Conservation (phyloP, 2,888 invertebrate genomes). For the Euspilapteryx auroguttella region DNA sequence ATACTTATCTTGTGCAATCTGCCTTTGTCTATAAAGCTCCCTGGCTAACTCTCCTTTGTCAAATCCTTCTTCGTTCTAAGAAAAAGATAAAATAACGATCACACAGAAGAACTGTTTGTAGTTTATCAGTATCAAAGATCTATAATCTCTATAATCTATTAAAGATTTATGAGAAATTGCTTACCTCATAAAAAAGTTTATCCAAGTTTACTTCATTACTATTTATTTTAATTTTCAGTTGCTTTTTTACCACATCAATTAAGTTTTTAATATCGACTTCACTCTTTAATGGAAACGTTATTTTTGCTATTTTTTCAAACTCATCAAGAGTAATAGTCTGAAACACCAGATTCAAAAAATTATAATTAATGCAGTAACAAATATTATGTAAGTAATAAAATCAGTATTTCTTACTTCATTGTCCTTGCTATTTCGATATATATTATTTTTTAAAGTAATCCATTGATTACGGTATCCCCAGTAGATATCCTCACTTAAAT, state of each 20-base stretch:
- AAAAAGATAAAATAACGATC: neutral
- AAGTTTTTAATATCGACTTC: slow-evolving; percentile 51
- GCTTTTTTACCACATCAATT: slow-evolving; percentile 36
- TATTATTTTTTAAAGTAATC: slow-evolving; percentile 21
- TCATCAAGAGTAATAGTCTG: slow-evolving; percentile 43
- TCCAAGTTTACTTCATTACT: slow-evolving; percentile 32
- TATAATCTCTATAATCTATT: too few relatives aligned
- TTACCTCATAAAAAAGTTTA: slow-evolving; percentile 45
- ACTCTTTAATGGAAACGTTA: slow-evolving; percentile 43
- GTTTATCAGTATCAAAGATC: too few relatives aligned
- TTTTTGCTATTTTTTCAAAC: slow-evolving; percentile 34
- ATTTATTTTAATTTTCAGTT: slow-evolving; percentile 41
- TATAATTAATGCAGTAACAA: too few relatives aligned
- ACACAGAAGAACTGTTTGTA: too few relatives aligned
- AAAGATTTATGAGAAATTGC: too few relatives aligned
- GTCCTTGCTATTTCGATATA: slow-evolving; percentile 21
- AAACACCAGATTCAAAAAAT: too few relatives aligned
- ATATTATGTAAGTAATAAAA: too few relatives aligned
- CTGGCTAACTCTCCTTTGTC: slow-evolving; percentile 40
- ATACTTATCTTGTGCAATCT: slow-evolving; percentile 43
- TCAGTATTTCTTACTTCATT: slow-evolving; percentile 28
- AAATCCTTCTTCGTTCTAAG: slow-evolving; percentile 49
- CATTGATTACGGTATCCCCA: slow-evolving; percentile 36
- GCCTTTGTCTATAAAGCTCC: slow-evolving; percentile 42
- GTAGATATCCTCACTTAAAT: slow-evolving; percentile 39